A percentile compares a stretch with the other conserved stretches of the same genome.
Conservation (phyloP, 1,140 invertebrate species). For the Agraylea sexmaculata region DNA sequence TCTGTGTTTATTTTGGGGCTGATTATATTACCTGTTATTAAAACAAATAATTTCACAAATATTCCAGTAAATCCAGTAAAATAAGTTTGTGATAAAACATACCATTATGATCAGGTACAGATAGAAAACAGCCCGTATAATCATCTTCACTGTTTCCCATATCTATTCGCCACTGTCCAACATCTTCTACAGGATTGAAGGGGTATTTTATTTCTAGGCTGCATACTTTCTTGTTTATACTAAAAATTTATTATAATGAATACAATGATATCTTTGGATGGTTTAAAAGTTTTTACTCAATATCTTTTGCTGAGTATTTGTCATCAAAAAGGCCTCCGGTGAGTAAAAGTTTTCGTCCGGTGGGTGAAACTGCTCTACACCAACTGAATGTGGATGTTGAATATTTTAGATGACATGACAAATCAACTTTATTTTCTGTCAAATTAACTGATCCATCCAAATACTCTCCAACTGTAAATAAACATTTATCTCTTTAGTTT, state of each 20-base stretch:
- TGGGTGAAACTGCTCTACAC: slow-evolving; percentile 15
- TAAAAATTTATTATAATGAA: slow-evolving; percentile 1
- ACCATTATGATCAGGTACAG: background rate
- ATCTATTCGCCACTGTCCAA: slow-evolving; percentile 17
- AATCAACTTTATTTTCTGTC: background rate
- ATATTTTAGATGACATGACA: slow-evolving; percentile 8
- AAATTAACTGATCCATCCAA: slow-evolving; percentile 1
- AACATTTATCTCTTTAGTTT: slow-evolving; percentile 1
- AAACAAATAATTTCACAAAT: background rate
- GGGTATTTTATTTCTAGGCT: slow-evolving; percentile 15
- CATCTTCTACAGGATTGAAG: slow-evolving; percentile 6
- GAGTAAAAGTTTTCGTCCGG: slow-evolving; percentile 10
- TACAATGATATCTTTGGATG: background rate
- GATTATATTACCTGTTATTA: background rate
- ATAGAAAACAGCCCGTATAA: slow-evolving; percentile 18
- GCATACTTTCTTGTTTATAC: slow-evolving; percentile 10
- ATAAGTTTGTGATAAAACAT: background rate
- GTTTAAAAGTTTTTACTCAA: background rate
- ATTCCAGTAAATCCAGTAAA: background rate
- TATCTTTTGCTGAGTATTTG: slow-evolving; percentile 9
- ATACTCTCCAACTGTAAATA: slow-evolving; percentile 8
- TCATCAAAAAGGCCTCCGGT: slow-evolving; percentile 6
- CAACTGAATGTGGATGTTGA: slow-evolving; percentile 8
- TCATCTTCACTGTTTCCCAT: slow-evolving; percentile 10
- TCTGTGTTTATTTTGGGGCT: background rate